These are phyloP conservation scores for Dryobates pubescens DNA, from an alignment of 2,797 vertebrate species.

Conservation along the genomic window DNA sequence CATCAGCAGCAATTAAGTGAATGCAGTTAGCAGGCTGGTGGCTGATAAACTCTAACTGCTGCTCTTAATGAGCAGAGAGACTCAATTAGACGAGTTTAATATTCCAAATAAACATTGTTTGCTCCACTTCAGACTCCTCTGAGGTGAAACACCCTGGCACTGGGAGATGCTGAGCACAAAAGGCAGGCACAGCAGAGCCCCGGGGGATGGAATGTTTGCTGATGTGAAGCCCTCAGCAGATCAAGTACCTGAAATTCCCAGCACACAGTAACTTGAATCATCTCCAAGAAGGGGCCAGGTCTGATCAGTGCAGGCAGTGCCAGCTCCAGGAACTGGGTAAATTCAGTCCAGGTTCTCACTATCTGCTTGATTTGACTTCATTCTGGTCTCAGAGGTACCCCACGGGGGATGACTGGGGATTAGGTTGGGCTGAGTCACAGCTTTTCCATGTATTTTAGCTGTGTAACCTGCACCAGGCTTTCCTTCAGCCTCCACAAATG, in stretches of 20 bases:
- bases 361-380: neutral
- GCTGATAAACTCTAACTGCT: neutral
- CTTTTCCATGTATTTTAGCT: neutral
- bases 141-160: neutral
- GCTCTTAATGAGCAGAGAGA: neutral
- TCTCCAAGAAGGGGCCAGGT: neutral
- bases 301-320: neutral
- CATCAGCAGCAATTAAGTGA: neutral
- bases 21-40: neutral
- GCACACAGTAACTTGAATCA: neutral
- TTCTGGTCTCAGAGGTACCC: neutral
- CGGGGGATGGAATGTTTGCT: neutral
- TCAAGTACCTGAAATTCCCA: neutral
- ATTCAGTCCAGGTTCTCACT: neutral
- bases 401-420: neutral
- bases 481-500: neutral
- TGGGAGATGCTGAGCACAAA: neutral
- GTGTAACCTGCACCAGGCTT: neutral
- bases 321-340: neutral
- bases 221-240: neutral
- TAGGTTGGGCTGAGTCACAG: neutral
- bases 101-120: neutral
- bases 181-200: neutral
- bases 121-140: neutral
- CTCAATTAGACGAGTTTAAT: constrained; percentile 8